Base-by-base conservation (phyloP, 2,113 vertebrate species). In the Prochilodus magdalenae region DNA sequence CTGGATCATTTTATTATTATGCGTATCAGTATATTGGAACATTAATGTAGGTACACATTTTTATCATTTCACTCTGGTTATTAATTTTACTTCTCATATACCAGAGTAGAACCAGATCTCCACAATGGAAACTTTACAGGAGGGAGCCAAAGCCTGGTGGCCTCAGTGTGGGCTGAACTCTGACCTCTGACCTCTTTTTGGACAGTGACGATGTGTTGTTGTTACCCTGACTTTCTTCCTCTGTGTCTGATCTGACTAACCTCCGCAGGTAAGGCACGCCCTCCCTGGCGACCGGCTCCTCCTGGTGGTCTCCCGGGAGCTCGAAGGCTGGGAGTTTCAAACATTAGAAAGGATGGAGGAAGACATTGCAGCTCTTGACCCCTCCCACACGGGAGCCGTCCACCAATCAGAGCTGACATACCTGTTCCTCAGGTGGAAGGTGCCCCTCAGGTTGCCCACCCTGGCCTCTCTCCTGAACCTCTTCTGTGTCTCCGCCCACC, bases 381-480 rank as follows among this genome's bases (percentile, higher is more conserved):
- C 85, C 1, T 15, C 36, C 36, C 82, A 65, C 51, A 75, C 88
- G 7, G 82, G 88, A n/a, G 73, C 82, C 62, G 60, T 87, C 36
- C 79, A 89, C 62, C 90, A 84, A 7, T 86, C 87, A 1, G 85
- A 92, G 11, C 79, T 93, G 66, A 92, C 83, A 49, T 49, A 0
- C 13, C 84, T 89, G 20, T 86, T 93, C 60, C 78, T 92, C 59
- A 91, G 70, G 73, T 83, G 90, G 2, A 57, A 88, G 16, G 66
- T 93, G 53, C 91, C 90, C 20, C 90, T 94, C 1, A 84, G 87
- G 65, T 75, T 91, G 63, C 84, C 86, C 1, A 92, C 87, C 7
- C 79, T 93, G 74, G 88, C 87, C 75, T 85, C 86, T 26, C 87
- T 94, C 40, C 91, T 92, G 62, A 83, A 90, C 22, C 77, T 74